These are phyloP conservation scores for Zosterops japonicus DNA, from an alignment of 2,113 vertebrate species.

Conservation along the genomic window DNA sequence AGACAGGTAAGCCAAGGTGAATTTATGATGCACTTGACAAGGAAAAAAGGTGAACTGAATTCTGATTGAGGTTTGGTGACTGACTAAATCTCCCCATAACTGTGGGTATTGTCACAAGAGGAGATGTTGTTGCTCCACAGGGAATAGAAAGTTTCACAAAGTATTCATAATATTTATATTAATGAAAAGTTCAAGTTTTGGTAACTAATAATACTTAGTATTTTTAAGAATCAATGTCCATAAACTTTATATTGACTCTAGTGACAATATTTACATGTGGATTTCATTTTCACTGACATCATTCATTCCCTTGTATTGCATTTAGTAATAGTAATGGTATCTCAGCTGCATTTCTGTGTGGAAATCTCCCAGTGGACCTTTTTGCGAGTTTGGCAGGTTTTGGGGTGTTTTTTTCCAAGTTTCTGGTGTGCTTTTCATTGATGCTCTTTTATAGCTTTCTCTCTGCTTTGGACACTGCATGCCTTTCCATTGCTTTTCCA, in stretches of 20 bases:
- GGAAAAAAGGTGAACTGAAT: background rate
- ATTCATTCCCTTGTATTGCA: background rate
- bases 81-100: background rate
- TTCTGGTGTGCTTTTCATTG: constrained; percentile 12
- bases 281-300: background rate
- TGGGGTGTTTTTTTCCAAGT: accelerated
- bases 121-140: background rate
- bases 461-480: background rate
- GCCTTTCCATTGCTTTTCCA: background rate
- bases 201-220: background rate
- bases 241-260: background rate
- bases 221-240: background rate
- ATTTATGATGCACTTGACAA: background rate
- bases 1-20: background rate
- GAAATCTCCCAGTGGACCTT: background rate
- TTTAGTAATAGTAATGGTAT: background rate
- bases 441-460: background rate
- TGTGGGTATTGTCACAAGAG: background rate
- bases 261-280: background rate
- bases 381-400: background rate
- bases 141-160: background rate
- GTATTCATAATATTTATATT: background rate
- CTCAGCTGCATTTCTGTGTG: background rate
- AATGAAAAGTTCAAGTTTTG: background rate
- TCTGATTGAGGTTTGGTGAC: background rate